These are phyloP conservation scores for Bos taurus DNA, from an alignment of 2,113 vertebrate species.

Conservation along the genomic window ARS-UCD2.0 NC_037336.1:94412501-94413000, in stretches of 20 bases:
- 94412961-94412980: neutral
- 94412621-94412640: neutral
- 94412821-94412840: neutral
- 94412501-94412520: neutral
- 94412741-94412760: neutral
- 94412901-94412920: neutral
- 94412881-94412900: neutral
- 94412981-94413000: no score
- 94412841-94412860: neutral
- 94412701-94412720: conserved; percentile 4
- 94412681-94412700: neutral
- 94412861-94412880: neutral
- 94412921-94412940: neutral
- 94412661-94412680: neutral
- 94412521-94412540: neutral
- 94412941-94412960: neutral
- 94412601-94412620: neutral
- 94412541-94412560: conserved; percentile 2
- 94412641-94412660: neutral
- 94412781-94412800: neutral
- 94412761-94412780: neutral
- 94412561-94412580: neutral
- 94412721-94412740: neutral
- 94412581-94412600: neutral
- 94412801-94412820: neutral